These are phyloP conservation scores for Ranitomeya variabilis DNA, from an alignment of 2,113 vertebrate genomes.

Conservation along the genomic window DNA sequence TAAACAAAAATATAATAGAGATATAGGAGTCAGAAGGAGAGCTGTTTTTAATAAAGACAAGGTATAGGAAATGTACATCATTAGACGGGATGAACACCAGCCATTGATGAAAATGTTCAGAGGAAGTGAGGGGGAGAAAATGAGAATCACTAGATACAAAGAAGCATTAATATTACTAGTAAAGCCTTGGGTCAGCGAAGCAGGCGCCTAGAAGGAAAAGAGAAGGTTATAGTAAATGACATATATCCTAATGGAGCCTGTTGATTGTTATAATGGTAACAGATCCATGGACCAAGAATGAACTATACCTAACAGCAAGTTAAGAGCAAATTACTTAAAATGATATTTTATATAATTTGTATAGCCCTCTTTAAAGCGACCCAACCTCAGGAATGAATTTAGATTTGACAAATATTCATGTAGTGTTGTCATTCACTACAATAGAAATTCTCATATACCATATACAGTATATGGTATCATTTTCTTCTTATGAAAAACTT, in stretches of 20 bases:
- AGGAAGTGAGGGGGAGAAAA: slow-evolving; percentile 12
- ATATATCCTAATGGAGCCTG: background rate
- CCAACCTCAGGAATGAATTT: background rate
- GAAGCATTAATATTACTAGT: background rate
- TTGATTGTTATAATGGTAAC: slow-evolving; percentile 8
- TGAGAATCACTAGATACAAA: slow-evolving; percentile 9
- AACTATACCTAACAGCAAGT: background rate
- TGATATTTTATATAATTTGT: background rate
- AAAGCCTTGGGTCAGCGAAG: background rate
- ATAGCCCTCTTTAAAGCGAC: background rate
- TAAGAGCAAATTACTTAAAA: background rate
- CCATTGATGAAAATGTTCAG: slow-evolving; percentile 27
- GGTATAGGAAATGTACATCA: slow-evolving; percentile 7
- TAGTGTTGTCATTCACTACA: too few species aligned
- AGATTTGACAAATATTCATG: background rate
- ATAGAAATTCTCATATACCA: too few species aligned
- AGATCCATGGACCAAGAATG: background rate
- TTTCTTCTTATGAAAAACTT: too few species aligned
- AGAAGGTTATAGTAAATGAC: background rate
- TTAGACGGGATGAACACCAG: background rate
- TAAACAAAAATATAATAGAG: too few species aligned
- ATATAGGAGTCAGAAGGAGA: background rate
- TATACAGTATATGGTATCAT: too few species aligned
- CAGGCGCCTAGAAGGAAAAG: slow-evolving; percentile 13
- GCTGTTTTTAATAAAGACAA: slow-evolving; percentile 5